phyloP scores from a whole-genome alignment of 2,888 invertebrate species.

The Catotricha subobsoleta region DNA sequence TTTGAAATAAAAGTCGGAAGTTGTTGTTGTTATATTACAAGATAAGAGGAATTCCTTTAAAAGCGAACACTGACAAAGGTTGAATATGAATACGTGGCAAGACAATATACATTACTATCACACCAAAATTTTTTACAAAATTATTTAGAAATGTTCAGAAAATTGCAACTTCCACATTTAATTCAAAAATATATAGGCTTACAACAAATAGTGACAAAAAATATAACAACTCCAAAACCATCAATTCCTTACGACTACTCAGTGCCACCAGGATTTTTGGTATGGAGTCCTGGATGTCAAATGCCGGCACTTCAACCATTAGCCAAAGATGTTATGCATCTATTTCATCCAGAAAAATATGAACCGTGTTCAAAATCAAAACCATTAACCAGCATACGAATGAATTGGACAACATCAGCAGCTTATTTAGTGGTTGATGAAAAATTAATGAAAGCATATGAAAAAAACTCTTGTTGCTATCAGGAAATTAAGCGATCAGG shows the following conservation, averaged over 20 bases:
- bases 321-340: conserved; percentile 33
- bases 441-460: conserved; percentile 17
- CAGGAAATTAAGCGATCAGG: conserved; percentile 20
- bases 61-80: too few relatives aligned
- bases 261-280: conserved; percentile 20
- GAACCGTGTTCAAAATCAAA: conserved; percentile 31
- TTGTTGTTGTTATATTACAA: not conserved
- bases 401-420: conserved; percentile 15
- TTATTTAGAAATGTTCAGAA: too few relatives aligned
- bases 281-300: conserved; percentile 40
- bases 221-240: not conserved
- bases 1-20: conserved; percentile 6
- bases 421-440: conserved; percentile 21
- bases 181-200: too few relatives aligned
- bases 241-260: not conserved
- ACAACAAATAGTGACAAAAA: too few relatives aligned
- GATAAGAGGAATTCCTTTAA: not conserved
- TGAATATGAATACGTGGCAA: too few relatives aligned
- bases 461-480: conserved; percentile 21
- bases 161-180: not conserved
- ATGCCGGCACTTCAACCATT: conserved; percentile 43
- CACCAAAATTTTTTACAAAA: too few relatives aligned
- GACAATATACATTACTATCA: too few relatives aligned
- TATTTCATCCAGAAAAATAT: conserved; percentile 33
- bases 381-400: conserved; percentile 22